Conservation (phyloP, 2,113 vertebrate species). For the Hystrix cristata region DNA sequence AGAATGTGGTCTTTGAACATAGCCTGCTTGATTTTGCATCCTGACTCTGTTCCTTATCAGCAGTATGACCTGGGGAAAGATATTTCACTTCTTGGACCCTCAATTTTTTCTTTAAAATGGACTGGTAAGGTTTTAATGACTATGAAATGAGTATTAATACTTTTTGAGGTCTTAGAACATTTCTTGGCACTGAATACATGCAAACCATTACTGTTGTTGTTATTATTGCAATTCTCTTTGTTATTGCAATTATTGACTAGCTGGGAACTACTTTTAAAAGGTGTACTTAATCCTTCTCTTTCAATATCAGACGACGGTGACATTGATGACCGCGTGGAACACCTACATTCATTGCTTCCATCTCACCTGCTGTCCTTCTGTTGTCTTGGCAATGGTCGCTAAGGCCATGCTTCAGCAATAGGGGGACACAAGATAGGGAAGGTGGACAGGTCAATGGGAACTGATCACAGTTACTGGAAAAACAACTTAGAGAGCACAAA, state of each 20-base stretch:
- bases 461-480: background rate
- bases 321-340: background rate
- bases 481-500: background rate
- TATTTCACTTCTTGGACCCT: background rate
- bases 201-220: background rate
- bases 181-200: background rate
- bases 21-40: background rate
- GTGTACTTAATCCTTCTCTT: conserved; percentile 20
- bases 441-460: background rate
- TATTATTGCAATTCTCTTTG: background rate
- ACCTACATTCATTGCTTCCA: background rate
- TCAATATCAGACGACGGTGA: background rate
- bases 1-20: background rate
- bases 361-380: background rate
- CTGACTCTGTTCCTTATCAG: background rate
- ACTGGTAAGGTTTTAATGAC: background rate
- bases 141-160: background rate
- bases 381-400: background rate
- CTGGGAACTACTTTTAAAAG: background rate
- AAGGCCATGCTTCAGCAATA: background rate
- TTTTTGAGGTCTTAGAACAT: conserved; percentile 14
- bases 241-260: background rate
- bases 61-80: background rate
- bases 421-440: background rate
- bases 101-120: conserved; percentile 36